These are phyloP conservation scores for Apistogramma diplotaenia DNA, from an alignment of 2,113 vertebrate genomes.

Conservation along the genomic window DNA sequence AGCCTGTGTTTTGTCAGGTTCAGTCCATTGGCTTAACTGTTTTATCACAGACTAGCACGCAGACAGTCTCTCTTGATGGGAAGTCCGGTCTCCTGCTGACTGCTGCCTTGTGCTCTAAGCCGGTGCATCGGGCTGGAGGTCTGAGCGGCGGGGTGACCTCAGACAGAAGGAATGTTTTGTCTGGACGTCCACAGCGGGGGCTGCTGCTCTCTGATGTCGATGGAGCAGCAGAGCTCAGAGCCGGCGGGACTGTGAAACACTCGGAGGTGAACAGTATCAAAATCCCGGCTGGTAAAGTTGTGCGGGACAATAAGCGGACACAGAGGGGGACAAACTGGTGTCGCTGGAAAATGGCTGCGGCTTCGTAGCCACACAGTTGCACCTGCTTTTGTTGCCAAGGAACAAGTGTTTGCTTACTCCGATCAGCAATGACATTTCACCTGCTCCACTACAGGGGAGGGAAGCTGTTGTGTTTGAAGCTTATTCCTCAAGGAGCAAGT, in stretches of 20 bases:
- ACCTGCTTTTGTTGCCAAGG: background rate
- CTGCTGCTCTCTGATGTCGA: slow-evolving; percentile 36
- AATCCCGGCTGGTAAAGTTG: background rate
- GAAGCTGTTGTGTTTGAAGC: background rate
- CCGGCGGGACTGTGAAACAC: slow-evolving; percentile 10
- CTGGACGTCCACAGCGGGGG: slow-evolving; percentile 54
- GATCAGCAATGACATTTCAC: background rate
- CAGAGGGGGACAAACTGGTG: background rate
- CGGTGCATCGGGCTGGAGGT: slow-evolving; percentile 58
- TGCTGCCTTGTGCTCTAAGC: slow-evolving; percentile 56
- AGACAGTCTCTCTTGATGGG: background rate
- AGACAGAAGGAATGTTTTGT: slow-evolving; percentile 77
- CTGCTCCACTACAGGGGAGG: background rate
- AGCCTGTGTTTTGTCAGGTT: slow-evolving; percentile 9
- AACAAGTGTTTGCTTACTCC: background rate
- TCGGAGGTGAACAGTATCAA: background rate
- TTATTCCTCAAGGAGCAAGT: background rate
- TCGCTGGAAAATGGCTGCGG: background rate
- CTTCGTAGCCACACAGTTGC: background rate
- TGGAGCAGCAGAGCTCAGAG: background rate
- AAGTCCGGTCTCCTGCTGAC: slow-evolving; percentile 49
- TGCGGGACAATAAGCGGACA: background rate
- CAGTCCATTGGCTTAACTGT: slow-evolving; percentile 23
- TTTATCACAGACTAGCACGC: slow-evolving; percentile 16
- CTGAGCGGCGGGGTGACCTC: slow-evolving; percentile 68